These are phyloP conservation scores for Lethocerus indicus DNA, from an alignment of 1,140 invertebrate genomes.

Conservation along the genomic window DNA sequence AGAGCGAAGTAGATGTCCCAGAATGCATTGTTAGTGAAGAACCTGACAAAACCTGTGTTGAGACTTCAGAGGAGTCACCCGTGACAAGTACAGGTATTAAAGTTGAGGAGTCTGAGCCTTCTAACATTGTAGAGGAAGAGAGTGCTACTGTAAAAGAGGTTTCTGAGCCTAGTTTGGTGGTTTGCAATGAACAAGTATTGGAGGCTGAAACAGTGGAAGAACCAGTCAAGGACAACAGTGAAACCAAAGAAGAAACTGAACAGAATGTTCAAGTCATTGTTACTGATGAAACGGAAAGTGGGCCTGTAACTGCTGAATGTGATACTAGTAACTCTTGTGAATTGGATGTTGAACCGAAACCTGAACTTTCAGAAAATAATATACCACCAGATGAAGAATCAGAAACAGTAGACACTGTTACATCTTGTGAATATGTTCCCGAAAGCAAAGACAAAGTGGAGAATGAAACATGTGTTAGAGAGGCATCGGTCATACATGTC, in stretches of 20 bases:
- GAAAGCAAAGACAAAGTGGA: not conserved
- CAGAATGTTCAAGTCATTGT: not conserved
- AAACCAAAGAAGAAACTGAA: not conserved
- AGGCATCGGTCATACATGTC: not conserved
- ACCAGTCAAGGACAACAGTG: not conserved
- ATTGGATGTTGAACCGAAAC: not conserved
- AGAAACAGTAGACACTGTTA: not conserved
- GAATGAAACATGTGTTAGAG: not conserved
- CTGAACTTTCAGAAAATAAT: not conserved
- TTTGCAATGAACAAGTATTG: not conserved
- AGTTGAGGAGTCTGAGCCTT: not conserved
- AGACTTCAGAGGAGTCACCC: too few species aligned
- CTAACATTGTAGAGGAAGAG: not conserved
- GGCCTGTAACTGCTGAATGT: constrained; percentile 1
- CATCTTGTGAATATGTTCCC: not conserved
- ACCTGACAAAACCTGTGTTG: too few species aligned
- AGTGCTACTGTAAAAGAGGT: not conserved
- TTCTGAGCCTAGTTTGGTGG: not conserved
- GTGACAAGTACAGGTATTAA: too few species aligned
- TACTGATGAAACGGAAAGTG: not conserved
- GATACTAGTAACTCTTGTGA: constrained; percentile 6
- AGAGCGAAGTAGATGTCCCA: not conserved
- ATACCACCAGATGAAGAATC: not conserved
- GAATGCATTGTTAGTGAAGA: too few species aligned
- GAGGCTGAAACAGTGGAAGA: not conserved